Evolutionary conservation across 1,140 invertebrate species (phyloP).

Genomic region (Caenorhabditis inopinata): DNA sequence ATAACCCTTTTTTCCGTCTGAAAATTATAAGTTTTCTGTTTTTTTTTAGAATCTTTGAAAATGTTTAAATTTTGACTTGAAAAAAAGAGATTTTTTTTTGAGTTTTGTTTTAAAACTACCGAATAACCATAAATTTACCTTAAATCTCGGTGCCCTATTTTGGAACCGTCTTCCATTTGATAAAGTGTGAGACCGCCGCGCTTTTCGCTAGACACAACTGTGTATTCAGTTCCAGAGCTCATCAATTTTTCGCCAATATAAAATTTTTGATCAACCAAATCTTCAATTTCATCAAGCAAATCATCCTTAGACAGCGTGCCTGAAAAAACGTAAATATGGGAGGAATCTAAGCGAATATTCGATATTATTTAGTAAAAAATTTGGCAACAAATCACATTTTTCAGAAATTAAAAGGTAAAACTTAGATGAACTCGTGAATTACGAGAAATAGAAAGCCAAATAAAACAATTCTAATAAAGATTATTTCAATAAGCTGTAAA

Average conservation of each 20-base stretch:
- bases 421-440: background rate
- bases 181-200: background rate
- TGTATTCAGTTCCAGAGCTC: background rate
- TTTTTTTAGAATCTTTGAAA: no score
- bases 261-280: background rate
- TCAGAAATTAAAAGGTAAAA: background rate
- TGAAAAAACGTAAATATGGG: background rate
- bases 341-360: background rate
- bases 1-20: background rate
- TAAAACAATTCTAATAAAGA: no score
- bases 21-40: background rate
- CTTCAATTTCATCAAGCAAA: background rate
- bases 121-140: background rate
- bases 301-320: background rate
- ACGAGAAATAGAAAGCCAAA: no score
- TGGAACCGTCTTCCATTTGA: background rate
- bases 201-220: background rate
- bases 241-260: background rate
- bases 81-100: background rate
- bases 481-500: no score
- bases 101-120: background rate
- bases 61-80: no score
- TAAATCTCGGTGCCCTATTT: slow-evolving; percentile 3
- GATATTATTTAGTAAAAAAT: background rate
- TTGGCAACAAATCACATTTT: background rate